Base-by-base conservation (phyloP, 2,113 vertebrate species). In the Sylvietta virens region DNA sequence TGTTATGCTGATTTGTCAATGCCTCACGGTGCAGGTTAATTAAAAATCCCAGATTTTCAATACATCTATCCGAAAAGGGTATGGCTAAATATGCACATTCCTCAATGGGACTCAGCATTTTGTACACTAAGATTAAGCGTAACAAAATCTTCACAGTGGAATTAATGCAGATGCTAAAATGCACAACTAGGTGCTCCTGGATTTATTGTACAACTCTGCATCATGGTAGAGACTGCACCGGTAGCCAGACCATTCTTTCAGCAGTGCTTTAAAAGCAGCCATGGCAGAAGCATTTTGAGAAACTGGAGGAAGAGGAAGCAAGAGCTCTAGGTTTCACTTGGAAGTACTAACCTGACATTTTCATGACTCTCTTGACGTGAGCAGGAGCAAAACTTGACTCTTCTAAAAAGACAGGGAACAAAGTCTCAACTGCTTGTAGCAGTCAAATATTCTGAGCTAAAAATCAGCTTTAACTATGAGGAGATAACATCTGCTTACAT, bases 91-190 rank as follows among this genome's bases (percentile, higher is more conserved):
- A 53, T 17, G 3, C 4, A 19, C 27, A 31, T 70, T 86, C 15
- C 31, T 65, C 20, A 40, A 15, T 18, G 5, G 12, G 3, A 3
- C 35, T 69, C 47, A 61, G 6, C 0, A 0, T 60, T 67, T 74
- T 40, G 15, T 47, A 40, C 11, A 9, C 10, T 26, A 54, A 18
- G 27, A 67, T n/a, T 35, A 60, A 61, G 31, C 24, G 40, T 61
- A 45, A 45, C 5, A 27, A 67, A 76, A 61, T 26, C 8, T 66
- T 60, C 64, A 35, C 15, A 67, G 33, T 12, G 15, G 13, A 33
- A 77, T 47, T 15, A 19, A 39, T 23, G 14, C 20, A 71, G 17
- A 42, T 35, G 27, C 10, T 61, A 54, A 86, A 70, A 21, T 35
- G 4, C 64, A 76, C 47, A 22, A 47, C 48, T 22, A 79, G 19